These are phyloP conservation scores for Oceanodroma leucorhoa DNA, from an alignment of 2,797 vertebrate species.

Conservation along the genomic window DNA sequence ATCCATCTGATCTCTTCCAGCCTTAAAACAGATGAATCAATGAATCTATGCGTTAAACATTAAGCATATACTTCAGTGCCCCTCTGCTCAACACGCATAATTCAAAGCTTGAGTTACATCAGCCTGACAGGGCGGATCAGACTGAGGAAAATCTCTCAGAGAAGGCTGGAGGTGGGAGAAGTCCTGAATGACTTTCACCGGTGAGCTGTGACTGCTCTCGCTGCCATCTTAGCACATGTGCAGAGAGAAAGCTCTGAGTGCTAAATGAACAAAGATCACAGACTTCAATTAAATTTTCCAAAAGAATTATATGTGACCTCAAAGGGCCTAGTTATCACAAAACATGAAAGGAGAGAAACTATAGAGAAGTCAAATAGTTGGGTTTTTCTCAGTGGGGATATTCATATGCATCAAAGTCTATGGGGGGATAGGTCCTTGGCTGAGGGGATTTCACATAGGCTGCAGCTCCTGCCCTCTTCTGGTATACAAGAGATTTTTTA, in stretches of 20 bases:
- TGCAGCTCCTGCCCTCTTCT: conserved; percentile 3
- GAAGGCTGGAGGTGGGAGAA: background rate
- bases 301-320: background rate
- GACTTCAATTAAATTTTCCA: background rate
- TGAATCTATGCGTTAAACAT: background rate
- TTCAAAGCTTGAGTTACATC: background rate
- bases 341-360: background rate
- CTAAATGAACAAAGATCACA: background rate
- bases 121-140: background rate
- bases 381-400: background rate
- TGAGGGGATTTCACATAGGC: background rate
- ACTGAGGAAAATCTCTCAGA: background rate
- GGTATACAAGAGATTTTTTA: background rate
- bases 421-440: background rate
- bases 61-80: background rate
- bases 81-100: background rate
- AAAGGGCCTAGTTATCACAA: background rate
- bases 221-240: background rate
- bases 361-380: background rate
- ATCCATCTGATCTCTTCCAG: background rate
- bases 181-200: background rate
- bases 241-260: background rate
- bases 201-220: conserved; percentile 28
- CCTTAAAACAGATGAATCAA: conserved; percentile 29
- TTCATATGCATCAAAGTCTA: background rate